Evolutionary conservation across 2,888 invertebrate genomes (phyloP).

Genomic region (Amorpha juglandis): DNA sequence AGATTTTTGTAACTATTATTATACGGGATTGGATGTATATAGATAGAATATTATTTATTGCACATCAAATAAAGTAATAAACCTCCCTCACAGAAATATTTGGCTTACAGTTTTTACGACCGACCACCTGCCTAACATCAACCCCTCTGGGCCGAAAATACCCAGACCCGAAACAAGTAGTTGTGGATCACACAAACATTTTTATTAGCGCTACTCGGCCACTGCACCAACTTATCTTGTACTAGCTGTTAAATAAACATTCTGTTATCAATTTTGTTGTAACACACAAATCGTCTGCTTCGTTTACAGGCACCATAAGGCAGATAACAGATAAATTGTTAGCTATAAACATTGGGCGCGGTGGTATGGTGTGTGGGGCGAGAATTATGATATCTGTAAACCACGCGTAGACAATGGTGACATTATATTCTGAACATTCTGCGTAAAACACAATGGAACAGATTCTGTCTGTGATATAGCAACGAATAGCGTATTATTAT

Average conservation of each 20-base stretch:
- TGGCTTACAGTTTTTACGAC: too few relatives aligned
- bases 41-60: too few relatives aligned
- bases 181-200: too few relatives aligned
- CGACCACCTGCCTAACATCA: too few relatives aligned
- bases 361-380: conserved; percentile 28
- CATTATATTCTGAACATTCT: conserved; percentile 2
- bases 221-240: too few relatives aligned
- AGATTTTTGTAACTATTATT: too few relatives aligned
- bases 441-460: conserved; percentile 1
- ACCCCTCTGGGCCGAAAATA: too few relatives aligned
- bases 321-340: conserved; percentile 31
- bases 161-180: too few relatives aligned
- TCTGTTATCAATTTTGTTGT: not conserved
- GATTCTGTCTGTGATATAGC: not conserved
- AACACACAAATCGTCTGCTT: conserved; percentile 4
- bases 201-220: too few relatives aligned
- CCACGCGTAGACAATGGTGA: conserved; percentile 14
- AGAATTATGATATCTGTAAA: conserved; percentile 30
- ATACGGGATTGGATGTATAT: too few relatives aligned
- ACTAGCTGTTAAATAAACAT: not conserved
- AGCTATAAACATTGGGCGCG: conserved; percentile 32
- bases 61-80: too few relatives aligned
- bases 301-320: conserved; percentile 24
- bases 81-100: too few relatives aligned
- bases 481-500: not conserved